phyloP scores from a whole-genome alignment of 1,140 invertebrate genomes.

The Drosophila kikkawai region DNA sequence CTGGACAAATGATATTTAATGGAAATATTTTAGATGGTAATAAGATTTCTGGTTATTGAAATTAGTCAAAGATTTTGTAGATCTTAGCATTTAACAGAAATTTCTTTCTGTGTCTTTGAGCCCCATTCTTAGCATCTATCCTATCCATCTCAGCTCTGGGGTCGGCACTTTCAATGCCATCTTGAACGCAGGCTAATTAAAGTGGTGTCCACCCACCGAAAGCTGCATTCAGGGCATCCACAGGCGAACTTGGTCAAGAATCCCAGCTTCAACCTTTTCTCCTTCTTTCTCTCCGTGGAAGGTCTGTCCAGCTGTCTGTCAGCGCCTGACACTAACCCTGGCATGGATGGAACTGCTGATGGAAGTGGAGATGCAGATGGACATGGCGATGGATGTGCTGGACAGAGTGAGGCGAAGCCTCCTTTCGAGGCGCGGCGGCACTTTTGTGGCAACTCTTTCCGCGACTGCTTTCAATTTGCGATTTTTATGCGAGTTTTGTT shows the following conservation, averaged over 20 bases:
- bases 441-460: slow-evolving; percentile 58
- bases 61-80: background rate
- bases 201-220: slow-evolving; percentile 79
- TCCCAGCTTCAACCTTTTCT: slow-evolving; percentile 4
- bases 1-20: background rate
- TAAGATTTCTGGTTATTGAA: no score
- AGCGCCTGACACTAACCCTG: slow-evolving; percentile 56
- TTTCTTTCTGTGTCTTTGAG: background rate
- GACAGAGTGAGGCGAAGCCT: slow-evolving; percentile 5
- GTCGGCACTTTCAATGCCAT: slow-evolving; percentile 71
- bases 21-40: no score
- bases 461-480: slow-evolving; percentile 64
- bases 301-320: slow-evolving; percentile 58
- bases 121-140: slow-evolving; percentile 13
- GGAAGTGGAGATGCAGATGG: slow-evolving; percentile 29
- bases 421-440: slow-evolving; percentile 41
- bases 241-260: slow-evolving; percentile 9
- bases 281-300: slow-evolving; percentile 9
- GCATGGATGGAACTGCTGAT: slow-evolving; percentile 30
- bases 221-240: slow-evolving; percentile 20
- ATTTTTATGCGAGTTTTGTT: slow-evolving; percentile 75
- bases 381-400: slow-evolving; percentile 15
- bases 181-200: slow-evolving; percentile 73
- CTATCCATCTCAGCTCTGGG: slow-evolving; percentile 41
- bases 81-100: background rate